A percentile compares a stretch with the other conserved stretches of the same genome.
Evolutionary conservation across 2,888 invertebrate genomes (phyloP).

Genomic region (Bugula neritina): DNA sequence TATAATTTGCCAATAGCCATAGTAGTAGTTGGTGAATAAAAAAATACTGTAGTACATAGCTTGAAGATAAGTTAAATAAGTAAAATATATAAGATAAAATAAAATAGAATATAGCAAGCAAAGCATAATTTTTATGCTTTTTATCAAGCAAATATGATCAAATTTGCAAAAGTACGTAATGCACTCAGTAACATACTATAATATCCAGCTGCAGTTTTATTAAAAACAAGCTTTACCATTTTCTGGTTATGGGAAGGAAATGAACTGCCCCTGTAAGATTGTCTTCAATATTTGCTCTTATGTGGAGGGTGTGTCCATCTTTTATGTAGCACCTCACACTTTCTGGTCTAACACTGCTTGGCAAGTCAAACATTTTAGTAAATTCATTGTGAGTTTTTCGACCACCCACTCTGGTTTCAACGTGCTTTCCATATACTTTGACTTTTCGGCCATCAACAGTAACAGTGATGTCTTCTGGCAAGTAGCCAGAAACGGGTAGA

Average conservation of each 20-base stretch:
- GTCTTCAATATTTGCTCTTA: background rate
- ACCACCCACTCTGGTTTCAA: constrained; percentile 12
- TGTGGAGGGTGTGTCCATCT: constrained; percentile 15
- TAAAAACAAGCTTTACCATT: no score
- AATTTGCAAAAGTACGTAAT: no score
- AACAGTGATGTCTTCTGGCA: constrained; percentile 10
- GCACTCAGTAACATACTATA: no score
- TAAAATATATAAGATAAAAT: no score
- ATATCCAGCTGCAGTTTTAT: no score
- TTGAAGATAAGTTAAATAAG: no score
- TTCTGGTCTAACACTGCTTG: background rate
- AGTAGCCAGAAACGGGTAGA: constrained; percentile 8
- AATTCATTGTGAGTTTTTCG: constrained; percentile 25
- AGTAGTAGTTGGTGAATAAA: no score
- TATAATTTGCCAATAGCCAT: no score
- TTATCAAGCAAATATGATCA: no score
- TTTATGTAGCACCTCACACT: constrained; percentile 23
- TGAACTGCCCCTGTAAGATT: background rate
- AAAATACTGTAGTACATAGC: no score
- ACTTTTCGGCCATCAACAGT: constrained; percentile 11
- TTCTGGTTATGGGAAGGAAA: constrained; percentile 4
- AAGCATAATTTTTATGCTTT: no score
- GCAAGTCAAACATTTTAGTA: constrained; percentile 25
- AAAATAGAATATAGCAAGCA: no score
- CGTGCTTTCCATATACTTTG: constrained; percentile 23